A percentile compares a stretch with the other conserved stretches of the same genome.
phyloP scores from a whole-genome alignment of 2,797 vertebrate genomes.

The Ambastaia sidthimunki region DNA sequence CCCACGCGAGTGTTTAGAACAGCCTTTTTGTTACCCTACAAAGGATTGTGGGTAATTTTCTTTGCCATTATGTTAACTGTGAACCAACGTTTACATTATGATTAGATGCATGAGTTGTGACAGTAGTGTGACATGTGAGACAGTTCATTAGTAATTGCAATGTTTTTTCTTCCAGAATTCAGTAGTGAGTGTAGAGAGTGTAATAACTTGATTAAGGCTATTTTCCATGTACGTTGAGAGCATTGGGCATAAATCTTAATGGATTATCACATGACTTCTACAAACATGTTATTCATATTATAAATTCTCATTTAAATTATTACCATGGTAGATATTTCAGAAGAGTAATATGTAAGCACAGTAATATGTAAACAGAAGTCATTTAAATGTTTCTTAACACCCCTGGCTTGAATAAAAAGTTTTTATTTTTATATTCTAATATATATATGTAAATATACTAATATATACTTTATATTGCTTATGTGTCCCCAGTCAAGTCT shows the following conservation, averaged over 20 bases:
- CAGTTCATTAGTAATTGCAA: conserved; percentile 31
- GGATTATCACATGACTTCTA: neutral
- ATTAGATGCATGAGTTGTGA: conserved; percentile 33
- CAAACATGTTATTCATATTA: neutral
- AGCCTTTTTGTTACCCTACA: conserved; percentile 11
- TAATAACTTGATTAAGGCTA: conserved; percentile 4
- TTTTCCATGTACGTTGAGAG: neutral
- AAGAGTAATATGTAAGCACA: neutral
- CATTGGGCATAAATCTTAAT: neutral
- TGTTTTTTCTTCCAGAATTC: conserved; percentile 7
- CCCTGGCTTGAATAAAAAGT: neutral
- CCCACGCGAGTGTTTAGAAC: conserved; percentile 15
- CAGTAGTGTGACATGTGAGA: conserved; percentile 32
- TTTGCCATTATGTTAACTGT: conserved; percentile 24
- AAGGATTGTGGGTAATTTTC: conserved; percentile 30
- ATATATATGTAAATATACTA: no score
- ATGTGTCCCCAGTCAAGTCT: neutral
- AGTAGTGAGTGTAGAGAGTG: neutral
- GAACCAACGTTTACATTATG: conserved; percentile 16
- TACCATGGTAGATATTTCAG: neutral
- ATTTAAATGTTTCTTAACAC: neutral
- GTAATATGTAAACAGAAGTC: neutral
- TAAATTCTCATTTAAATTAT: neutral
- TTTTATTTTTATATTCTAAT: conserved; percentile 1
- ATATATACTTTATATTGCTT: neutral